phyloP scores from a whole-genome alignment of 2,888 invertebrate species.

The Junonia oenone region DNA sequence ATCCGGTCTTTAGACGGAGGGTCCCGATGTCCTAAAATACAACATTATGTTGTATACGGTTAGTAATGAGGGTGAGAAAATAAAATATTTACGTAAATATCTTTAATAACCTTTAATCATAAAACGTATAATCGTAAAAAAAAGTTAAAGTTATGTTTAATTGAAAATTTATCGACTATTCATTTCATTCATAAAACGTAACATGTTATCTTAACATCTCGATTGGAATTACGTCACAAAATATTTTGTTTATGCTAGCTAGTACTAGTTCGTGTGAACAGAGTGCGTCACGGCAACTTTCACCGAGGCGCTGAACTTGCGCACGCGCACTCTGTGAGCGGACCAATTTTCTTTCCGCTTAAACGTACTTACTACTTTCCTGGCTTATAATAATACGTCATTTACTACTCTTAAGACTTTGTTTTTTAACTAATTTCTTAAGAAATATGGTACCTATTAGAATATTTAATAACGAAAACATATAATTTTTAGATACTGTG shows the following conservation, averaged over 20 bases:
- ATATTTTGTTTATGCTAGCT: constrained; percentile 23
- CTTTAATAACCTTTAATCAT: background rate
- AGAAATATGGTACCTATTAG: too few relatives aligned
- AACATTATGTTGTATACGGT: constrained; percentile 4
- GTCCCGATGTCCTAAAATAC: constrained; percentile 18
- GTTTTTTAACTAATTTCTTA: too few relatives aligned
- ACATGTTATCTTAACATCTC: background rate
- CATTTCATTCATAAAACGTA: background rate
- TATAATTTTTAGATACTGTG: too few relatives aligned
- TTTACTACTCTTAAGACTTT: too few relatives aligned
- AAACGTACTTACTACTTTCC: constrained; percentile 14
- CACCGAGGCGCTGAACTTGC: constrained; percentile 47
- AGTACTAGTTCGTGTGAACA: constrained; percentile 43
- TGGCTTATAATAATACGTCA: background rate
- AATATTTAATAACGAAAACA: too few relatives aligned
- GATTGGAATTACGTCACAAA: constrained; percentile 40
- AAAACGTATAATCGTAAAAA: background rate
- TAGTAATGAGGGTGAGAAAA: constrained; percentile 42
- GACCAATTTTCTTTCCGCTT: constrained; percentile 33
- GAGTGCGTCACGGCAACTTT: constrained; percentile 74
- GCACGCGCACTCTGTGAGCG: constrained; percentile 16
- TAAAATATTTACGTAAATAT: constrained; percentile 17
- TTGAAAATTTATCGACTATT: too few relatives aligned
- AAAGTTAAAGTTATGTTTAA: too few relatives aligned
- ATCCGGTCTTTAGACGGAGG: constrained; percentile 38